Conservation (phyloP, 1,140 invertebrate species). For the Lamellibrachia luymesi region DNA sequence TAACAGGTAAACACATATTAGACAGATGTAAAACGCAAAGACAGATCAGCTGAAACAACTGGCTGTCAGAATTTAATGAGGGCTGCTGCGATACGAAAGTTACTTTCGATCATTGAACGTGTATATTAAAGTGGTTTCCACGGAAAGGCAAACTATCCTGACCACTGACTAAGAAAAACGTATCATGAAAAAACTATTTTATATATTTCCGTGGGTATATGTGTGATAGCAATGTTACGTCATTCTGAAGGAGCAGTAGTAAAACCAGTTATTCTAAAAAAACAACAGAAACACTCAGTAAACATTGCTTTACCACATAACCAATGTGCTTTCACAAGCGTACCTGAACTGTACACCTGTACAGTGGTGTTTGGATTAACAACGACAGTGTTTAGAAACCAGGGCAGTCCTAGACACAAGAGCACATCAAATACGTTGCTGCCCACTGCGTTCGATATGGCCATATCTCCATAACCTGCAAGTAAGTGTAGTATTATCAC, state of each 20-base stretch:
- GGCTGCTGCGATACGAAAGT: no score
- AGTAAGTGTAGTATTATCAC: background rate
- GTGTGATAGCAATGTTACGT: no score
- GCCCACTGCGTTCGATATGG: conserved; percentile 55
- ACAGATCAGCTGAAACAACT: background rate
- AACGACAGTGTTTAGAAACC: conserved; percentile 72
- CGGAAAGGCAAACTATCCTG: no score
- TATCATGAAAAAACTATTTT: no score
- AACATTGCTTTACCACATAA: background rate
- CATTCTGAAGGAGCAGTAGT: no score
- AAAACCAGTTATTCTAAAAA: no score
- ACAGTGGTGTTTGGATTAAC: conserved; percentile 65
- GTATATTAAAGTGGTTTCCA: no score
- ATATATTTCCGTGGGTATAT: no score
- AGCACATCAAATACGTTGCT: conserved; percentile 58
- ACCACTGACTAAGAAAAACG: no score
- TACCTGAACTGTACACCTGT: conserved; percentile 55
- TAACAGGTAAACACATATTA: background rate
- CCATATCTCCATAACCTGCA: conserved; percentile 55
- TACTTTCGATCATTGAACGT: no score
- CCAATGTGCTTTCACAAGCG: conserved; percentile 29
- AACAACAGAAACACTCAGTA: no score
- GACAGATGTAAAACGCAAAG: background rate
- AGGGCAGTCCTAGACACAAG: conserved; percentile 54
- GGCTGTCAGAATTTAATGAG: no score